Evolutionary conservation across 1,140 invertebrate genomes (phyloP).

Genomic region (Pectinophora gossypiella): DNA sequence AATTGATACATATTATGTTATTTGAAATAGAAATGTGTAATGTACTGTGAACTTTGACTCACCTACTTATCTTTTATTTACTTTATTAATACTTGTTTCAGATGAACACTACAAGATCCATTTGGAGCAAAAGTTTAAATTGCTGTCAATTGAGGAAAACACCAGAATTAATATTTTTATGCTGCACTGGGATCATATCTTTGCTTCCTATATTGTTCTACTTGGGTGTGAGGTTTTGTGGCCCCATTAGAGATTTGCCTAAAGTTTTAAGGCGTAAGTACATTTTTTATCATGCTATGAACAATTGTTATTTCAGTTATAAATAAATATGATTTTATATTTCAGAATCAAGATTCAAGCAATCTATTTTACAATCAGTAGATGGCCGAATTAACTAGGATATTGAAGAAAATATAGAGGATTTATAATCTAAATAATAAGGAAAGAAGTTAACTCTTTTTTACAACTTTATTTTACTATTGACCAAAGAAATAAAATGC

Average conservation of each 20-base stretch:
- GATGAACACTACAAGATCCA: conserved; percentile 77
- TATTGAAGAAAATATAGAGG: not conserved
- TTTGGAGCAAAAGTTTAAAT: conserved; percentile 73
- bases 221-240: conserved; percentile 64
- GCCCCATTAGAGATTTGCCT: conserved; percentile 56
- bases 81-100: conserved; percentile 30
- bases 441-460: conserved; percentile 15
- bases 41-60: too few relatives aligned
- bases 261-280: conserved; percentile 62
- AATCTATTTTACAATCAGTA: conserved; percentile 43
- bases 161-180: conserved; percentile 74
- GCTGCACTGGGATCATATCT: conserved; percentile 66
- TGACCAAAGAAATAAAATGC: too few relatives aligned
- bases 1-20: not conserved
- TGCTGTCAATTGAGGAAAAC: conserved; percentile 74
- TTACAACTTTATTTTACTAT: not conserved
- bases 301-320: not conserved
- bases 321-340: conserved; percentile 10
- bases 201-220: conserved; percentile 74
- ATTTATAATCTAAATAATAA: conserved; percentile 1
- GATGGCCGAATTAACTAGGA: conserved; percentile 35
- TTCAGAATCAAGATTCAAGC: conserved; percentile 64
- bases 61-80: too few relatives aligned
- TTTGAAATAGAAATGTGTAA: not conserved
- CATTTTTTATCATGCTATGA: not conserved